Conservation (phyloP, 2,888 invertebrate species). For the Acanthacorydalis orientalis region DNA sequence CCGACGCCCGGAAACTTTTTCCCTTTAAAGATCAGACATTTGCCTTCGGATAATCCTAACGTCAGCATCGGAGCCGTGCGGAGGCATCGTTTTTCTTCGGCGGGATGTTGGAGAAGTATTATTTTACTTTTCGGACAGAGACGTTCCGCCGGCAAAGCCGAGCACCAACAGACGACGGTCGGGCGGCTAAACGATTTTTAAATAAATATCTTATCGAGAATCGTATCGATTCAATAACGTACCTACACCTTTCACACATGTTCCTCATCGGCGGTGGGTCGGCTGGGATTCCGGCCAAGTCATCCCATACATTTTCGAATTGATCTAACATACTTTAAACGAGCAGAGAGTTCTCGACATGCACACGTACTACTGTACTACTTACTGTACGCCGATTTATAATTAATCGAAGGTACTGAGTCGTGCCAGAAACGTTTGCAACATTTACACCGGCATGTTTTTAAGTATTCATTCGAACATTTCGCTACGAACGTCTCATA, state of each 20-base stretch:
- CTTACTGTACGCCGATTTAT: too few relatives aligned
- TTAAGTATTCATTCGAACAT: too few relatives aligned
- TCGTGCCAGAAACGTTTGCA: too few relatives aligned
- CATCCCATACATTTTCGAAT: constrained; percentile 38
- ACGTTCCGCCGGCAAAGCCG: constrained; percentile 54
- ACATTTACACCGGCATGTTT: too few relatives aligned
- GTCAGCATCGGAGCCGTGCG: constrained; percentile 82
- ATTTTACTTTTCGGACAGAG: constrained; percentile 52
- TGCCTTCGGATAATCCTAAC: constrained; percentile 52
- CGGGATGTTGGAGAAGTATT: constrained; percentile 80
- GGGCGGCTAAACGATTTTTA: constrained; percentile 48
- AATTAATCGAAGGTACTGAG: too few relatives aligned
- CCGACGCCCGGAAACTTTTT: constrained; percentile 68
- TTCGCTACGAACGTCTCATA: too few relatives aligned
- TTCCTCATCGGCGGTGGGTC: constrained; percentile 62
- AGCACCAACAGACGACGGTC: constrained; percentile 77
- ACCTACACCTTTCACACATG: constrained; percentile 59
- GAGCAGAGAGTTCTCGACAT: too few relatives aligned
- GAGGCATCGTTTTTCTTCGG: constrained; percentile 77
- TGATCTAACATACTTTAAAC: too few relatives aligned
- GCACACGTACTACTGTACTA: too few relatives aligned
- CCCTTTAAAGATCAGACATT: constrained; percentile 65
- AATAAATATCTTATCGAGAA: neutral
- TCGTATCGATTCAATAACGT: constrained; percentile 18
- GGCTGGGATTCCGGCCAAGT: constrained; percentile 53